Conservation (phyloP, 2,888 invertebrate species). For the Meganola albula region DNA sequence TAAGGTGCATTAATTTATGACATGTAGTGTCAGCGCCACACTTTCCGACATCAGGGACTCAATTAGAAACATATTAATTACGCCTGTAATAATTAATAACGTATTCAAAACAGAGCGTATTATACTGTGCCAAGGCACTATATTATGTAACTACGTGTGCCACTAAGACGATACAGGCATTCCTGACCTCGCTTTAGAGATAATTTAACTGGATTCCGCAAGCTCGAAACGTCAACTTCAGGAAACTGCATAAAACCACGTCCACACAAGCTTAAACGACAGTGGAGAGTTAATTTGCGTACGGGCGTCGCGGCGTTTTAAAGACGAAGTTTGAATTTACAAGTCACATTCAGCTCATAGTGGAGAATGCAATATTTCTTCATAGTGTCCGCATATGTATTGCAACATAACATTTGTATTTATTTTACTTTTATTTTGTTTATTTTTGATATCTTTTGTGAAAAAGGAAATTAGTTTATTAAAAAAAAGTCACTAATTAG, state of each 20-base stretch:
- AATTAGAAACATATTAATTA: conserved; percentile 12
- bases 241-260: conserved; percentile 19
- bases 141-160: conserved; percentile 1
- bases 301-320: conserved; percentile 23
- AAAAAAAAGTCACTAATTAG: background rate
- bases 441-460: too few relatives aligned
- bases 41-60: conserved; percentile 1
- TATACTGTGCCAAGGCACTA: background rate
- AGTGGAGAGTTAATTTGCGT: conserved; percentile 26
- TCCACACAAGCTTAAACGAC: conserved; percentile 24
- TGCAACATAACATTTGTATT: conserved; percentile 6
- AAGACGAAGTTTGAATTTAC: conserved; percentile 25
- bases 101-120: background rate
- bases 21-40: background rate
- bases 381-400: conserved; percentile 14
- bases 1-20: too few relatives aligned
- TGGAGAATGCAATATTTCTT: conserved; percentile 19
- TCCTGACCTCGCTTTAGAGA: conserved; percentile 8
- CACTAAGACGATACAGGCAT: conserved; percentile 17
- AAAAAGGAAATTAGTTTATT: background rate
- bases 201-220: conserved; percentile 17
- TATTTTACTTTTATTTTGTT: conserved; percentile 11
- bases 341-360: conserved; percentile 24
- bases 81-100: conserved; percentile 4
- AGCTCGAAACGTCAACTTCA: conserved; percentile 23